Base-by-base conservation (phyloP, 1,140 invertebrate genomes). In the Trachymyrmex cornetzi region DNA sequence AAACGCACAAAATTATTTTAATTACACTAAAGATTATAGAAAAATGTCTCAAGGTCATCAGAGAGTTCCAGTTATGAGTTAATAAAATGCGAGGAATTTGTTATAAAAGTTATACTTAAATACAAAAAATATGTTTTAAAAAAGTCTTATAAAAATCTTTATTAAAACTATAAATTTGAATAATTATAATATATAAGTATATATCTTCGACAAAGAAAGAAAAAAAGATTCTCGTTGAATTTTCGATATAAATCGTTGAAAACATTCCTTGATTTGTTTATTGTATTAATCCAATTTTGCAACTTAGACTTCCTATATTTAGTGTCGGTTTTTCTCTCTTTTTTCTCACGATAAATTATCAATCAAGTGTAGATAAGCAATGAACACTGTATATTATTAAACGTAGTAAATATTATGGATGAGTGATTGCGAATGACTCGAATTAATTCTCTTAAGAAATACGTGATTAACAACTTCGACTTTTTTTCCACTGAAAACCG, bases 401-500 rank as follows among this genome's bases (percentile, higher is more conserved):
- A 27, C 5, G 22, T 27, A 38, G 50, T 16, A 19, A 19, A 55
- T 27, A 57, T 16, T 34, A 34, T 22, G 4, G 55, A 16, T 24
- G 22, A 6, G 7, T 30, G 19, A 57, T 59, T 12, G 34, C 19
- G 19, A 55, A 11, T 69, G 24, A 55, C 30, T 77, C 9, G 38
- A 38, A 67, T 57, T 57, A 48, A 81, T 71, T 48, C 6, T 69
- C 5, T 57, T 16, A n/a, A 55, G 30, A 57, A 71, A 69, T n/a
- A 22, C n/a, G n/a, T 22, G 27, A 53, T 53, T 44, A 27, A 77
- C 22, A 4, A 16, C 7, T 55, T 38, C 5, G 27, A 72, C 30
- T 30, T 69, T 55, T 64, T 80, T 50, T 77, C 34, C 9, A 38
- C 34, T 19, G 30, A 44, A 48, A 55, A 3, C n/a, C 96, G 0